Base-by-base conservation (phyloP, 2,888 invertebrate species). In the Tiliacea aurago region DNA sequence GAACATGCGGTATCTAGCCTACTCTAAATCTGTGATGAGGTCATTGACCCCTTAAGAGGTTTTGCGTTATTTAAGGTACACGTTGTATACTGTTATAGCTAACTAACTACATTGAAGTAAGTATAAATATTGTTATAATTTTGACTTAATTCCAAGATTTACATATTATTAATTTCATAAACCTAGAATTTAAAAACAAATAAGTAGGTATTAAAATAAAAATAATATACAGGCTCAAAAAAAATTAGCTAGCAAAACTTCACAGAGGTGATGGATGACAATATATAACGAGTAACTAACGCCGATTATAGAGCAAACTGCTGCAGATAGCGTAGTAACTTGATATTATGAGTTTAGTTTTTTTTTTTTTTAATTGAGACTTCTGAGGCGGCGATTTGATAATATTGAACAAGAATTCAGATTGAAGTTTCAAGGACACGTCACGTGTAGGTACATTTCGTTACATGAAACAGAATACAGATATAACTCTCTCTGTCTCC, bases 131-230 rank as follows among this genome's bases (percentile, higher is more conserved):
- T 56, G 55, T 37, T 45, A 51, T 23, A 53, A 64, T 58, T 70
- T 75, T 53, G 33, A 58, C 15, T 13, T 9, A 20, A 75, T 53
- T 53, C 59, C 70, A 58, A 75, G 47, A 76, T 70, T 53, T 59
- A 70, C 75, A 76, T 51, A 73, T 23, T 61, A 49, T 23, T 61
- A 49, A 71, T 61, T 71, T 72, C 72, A 67, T 67, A 53, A 28
- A 37, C 11, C 0, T 59, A 59, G 47, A 71, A n/a, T 18, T 28
- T n/a, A 4, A 45, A 45, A 45, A 61, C 15, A 23, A 63, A 23
- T 61, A 33, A 18, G 33, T 62, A 62, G 33, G 5, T 41, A 55
- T 9, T 18, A 28, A 45, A n/a, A 43, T 9, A 33, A 18, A 62
- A 33, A 33, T 2, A 45, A 7, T 18, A 15, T 28, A 20, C 28